Conservation (phyloP, 1,140 invertebrate genomes). For the Eulimnadia texana region DNA sequence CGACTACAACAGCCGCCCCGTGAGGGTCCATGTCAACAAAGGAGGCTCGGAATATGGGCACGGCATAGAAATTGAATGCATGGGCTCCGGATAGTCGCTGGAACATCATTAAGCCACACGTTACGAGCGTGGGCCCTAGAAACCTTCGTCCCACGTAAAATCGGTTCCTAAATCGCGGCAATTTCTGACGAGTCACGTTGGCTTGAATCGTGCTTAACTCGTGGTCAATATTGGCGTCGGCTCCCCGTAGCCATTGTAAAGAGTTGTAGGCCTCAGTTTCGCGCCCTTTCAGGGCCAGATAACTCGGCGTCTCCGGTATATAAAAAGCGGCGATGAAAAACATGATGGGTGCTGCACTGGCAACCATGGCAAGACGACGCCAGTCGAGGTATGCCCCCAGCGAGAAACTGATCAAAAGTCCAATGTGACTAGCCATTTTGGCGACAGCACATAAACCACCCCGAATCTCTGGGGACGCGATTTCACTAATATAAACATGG, state of each 20-base stretch:
- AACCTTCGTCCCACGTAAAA: conserved; percentile 28
- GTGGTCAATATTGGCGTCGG: conserved; percentile 50
- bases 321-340: conserved; percentile 29
- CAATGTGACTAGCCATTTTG: conserved; percentile 58
- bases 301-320: conserved; percentile 71
- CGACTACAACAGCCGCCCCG: conserved; percentile 58
- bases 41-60: conserved; percentile 47
- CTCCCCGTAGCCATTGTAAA: conserved; percentile 56
- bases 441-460: conserved; percentile 69
- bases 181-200: conserved; percentile 37
- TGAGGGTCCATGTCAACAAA: conserved; percentile 54
- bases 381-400: conserved; percentile 65
- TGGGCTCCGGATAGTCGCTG: conserved; percentile 66
- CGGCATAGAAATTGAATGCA: conserved; percentile 68
- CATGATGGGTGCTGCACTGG: conserved; percentile 48
- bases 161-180: conserved; percentile 29
- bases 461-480: conserved; percentile 65
- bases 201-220: conserved; percentile 49
- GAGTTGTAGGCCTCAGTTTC: conserved; percentile 62
- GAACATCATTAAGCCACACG: conserved; percentile 62
- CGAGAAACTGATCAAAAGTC: conserved; percentile 63
- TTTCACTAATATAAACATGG: conserved; percentile 79
- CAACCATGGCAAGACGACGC: conserved; percentile 59
- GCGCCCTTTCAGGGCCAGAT: conserved; percentile 51
- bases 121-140: conserved; percentile 54